phyloP scores from a whole-genome alignment of 2,888 invertebrate genomes.

The Steinernema scapterisci region DNA sequence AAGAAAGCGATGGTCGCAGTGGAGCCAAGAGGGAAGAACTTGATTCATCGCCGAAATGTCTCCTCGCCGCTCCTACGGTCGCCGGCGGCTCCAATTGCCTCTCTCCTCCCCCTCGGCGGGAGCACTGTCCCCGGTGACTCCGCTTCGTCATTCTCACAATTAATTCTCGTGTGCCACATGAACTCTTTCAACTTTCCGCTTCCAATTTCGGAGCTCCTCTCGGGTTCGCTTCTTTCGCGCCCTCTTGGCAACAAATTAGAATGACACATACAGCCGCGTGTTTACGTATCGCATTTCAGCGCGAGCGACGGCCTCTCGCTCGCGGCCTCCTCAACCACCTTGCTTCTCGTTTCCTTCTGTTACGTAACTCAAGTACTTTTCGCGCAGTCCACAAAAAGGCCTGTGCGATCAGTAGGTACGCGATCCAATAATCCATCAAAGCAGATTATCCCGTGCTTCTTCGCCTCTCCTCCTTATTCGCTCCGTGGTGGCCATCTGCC shows the following conservation, averaged over 20 bases:
- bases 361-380: slow-evolving; percentile 29
- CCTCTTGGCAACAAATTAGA: background rate
- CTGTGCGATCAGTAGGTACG: slow-evolving; percentile 26
- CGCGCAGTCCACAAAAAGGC: slow-evolving; percentile 31
- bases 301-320: background rate
- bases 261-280: background rate
- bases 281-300: slow-evolving; percentile 20
- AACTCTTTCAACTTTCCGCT: slow-evolving; percentile 26
- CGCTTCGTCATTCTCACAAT: slow-evolving; percentile 27
- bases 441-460: slow-evolving; percentile 28
- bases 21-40: slow-evolving; percentile 22
- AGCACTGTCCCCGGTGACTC: slow-evolving; percentile 31
- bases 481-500: slow-evolving; percentile 12
- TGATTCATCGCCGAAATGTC: slow-evolving; percentile 30
- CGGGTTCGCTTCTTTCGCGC: background rate
- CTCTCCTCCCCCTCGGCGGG: slow-evolving; percentile 27
- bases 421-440: slow-evolving; percentile 31
- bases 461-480: background rate
- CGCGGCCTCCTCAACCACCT: slow-evolving; percentile 8
- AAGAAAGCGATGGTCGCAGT: background rate
- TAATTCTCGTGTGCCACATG: slow-evolving; percentile 28
- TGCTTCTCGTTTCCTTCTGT: slow-evolving; percentile 25
- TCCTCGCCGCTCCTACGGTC: background rate
- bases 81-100: background rate
- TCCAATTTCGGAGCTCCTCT: background rate